A percentile compares a stretch with the other conserved stretches of the same genome.
Evolutionary conservation across 2,797 vertebrate genomes (phyloP).

Genomic region (Aplochiton taeniatus): DNA sequence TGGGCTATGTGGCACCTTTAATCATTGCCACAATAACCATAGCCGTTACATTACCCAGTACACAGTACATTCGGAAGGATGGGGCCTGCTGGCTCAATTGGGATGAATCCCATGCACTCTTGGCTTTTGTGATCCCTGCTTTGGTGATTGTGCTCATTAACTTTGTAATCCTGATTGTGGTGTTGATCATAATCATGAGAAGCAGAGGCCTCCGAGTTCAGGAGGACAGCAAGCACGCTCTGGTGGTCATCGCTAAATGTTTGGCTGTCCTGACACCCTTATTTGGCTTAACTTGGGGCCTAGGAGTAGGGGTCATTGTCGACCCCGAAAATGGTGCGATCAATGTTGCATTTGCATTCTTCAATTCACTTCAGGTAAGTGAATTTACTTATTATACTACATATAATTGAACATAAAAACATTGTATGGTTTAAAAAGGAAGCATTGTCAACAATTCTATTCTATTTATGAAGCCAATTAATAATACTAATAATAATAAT

Average conservation of each 20-base stretch:
- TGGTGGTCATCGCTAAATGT: constrained; percentile 81
- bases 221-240: constrained; percentile 70
- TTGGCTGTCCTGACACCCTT: constrained; percentile 86
- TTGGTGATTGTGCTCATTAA: constrained; percentile 84
- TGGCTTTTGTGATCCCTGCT: constrained; percentile 88
- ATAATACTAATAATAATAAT: too few relatives aligned
- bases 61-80: constrained; percentile 60
- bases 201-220: constrained; percentile 70
- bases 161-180: constrained; percentile 77
- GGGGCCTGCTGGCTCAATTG: constrained; percentile 86
- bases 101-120: constrained; percentile 76
- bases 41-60: constrained; percentile 76
- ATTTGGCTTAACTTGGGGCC: constrained; percentile 90
- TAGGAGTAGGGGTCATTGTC: constrained; percentile 76
- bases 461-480: too few relatives aligned
- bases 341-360: constrained; percentile 65
- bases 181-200: constrained; percentile 83
- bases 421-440: too few relatives aligned
- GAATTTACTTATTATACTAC: too few relatives aligned
- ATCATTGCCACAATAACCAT: constrained; percentile 83
- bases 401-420: too few relatives aligned
- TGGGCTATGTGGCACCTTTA: constrained; percentile 86
- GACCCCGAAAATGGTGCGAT: constrained; percentile 13
- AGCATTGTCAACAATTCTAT: too few relatives aligned
- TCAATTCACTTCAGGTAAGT: constrained; percentile 76